Evolutionary conservation across 2,888 invertebrate genomes (phyloP), one percentile per base, ranked within the genome.

Genomic region (Diaperis boleti): DNA sequence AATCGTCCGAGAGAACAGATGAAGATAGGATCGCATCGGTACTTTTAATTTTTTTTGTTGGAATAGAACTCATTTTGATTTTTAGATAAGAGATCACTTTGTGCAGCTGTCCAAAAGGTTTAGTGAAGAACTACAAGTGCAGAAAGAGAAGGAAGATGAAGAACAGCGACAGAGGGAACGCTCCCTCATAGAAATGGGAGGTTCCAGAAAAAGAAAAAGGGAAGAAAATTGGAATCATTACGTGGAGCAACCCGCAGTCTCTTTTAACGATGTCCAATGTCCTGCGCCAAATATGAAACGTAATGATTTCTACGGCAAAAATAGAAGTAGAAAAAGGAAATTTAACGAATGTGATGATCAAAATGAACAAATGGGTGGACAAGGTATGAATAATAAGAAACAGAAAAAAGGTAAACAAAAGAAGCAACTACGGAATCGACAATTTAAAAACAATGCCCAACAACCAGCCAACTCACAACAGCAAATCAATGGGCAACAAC

Each of bases 11-110:
- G 17, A 45, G 47, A 52, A 74, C 78, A 7, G 76, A 77, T 59
- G 77, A 76, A 49, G 77, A 80, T 54, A 72, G 79, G 57, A 78
- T 80, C 42, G 77, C 78, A 62, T 74, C 77, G 39, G 79, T 80
- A 75, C 66, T 42, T 31, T 29, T n/a, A 37, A 8, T 31, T 59
- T 26, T n/a, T n/a, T n/a, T n/a, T n/a, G n/a, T n/a, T n/a, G n/a
- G n/a, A n/a, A n/a, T n/a, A n/a, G n/a, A n/a, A n/a, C n/a, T n/a
- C n/a, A 42, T 56, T 52, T 52, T 62, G 10, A 70, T 70, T 39
- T 62, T 15, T 29, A 77, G 74, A 71, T 79, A 39, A 73, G 76
- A 37, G 70, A 76, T 56, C 78, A 79, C 57, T 80, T 79, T 66
- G 52, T 76, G 26, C 66, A 72, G 42, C 64, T 78, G 10, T 59